Evolutionary conservation across 2,888 invertebrate genomes (phyloP).

Genomic region (Lasioglossum villosulum): DNA sequence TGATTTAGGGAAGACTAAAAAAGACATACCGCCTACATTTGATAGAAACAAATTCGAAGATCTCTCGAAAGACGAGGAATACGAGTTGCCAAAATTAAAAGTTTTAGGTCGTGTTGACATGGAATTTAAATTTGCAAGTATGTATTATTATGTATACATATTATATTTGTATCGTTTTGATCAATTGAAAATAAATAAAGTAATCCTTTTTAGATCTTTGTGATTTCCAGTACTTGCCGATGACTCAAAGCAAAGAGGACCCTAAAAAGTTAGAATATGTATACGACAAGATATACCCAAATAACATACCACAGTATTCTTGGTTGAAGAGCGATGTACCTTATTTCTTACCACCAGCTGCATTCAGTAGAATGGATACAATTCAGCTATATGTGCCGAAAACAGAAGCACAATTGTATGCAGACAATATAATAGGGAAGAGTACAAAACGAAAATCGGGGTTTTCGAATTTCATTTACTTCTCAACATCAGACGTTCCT

Average conservation of each 20-base stretch:
- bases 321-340: constrained; percentile 87
- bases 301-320: constrained; percentile 85
- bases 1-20: constrained; percentile 25
- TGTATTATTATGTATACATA: constrained; percentile 76
- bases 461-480: constrained; percentile 88
- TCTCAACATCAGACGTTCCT: constrained; percentile 88
- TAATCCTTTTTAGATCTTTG: constrained; percentile 88
- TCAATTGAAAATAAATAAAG: not conserved
- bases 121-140: constrained; percentile 89
- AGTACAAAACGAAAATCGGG: constrained; percentile 86
- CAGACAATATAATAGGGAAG: constrained; percentile 85
- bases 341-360: constrained; percentile 90
- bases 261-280: constrained; percentile 86
- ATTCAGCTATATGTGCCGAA: constrained; percentile 81
- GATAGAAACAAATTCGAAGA: constrained; percentile 72
- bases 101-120: constrained; percentile 87
- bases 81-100: constrained; percentile 83
- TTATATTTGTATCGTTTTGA: not conserved
- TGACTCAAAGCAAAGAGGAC: constrained; percentile 85
- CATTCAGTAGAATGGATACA: constrained; percentile 92
- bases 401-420: constrained; percentile 76
- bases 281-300: constrained; percentile 88
- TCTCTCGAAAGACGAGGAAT: constrained; percentile 81
- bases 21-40: constrained; percentile 66
- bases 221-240: constrained; percentile 97